A percentile compares a stretch with the other conserved stretches of the same genome.
Conservation (phyloP, 2,888 invertebrate genomes). For the Nephrocerus scutellatus region DNA sequence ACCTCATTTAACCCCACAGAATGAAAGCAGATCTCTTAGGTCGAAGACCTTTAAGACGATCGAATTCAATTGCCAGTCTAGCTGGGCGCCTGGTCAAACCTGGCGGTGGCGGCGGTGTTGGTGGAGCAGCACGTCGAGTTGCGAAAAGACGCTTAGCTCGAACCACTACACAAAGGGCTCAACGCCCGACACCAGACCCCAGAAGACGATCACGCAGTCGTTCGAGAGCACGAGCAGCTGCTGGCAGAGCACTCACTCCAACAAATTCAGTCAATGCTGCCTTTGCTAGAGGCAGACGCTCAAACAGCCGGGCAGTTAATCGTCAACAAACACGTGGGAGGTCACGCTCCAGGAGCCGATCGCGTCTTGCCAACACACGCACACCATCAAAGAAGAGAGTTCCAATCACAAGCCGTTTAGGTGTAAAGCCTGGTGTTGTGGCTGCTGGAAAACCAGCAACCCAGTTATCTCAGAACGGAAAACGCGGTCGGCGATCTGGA, state of each 20-base stretch:
- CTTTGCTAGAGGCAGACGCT: constrained; percentile 24
- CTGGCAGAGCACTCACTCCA: not conserved
- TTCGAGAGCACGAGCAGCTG: constrained; percentile 21
- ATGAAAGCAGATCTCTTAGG: constrained; percentile 46
- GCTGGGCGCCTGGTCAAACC: constrained; percentile 34
- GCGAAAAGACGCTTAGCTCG: constrained; percentile 29
- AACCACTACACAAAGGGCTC: constrained; percentile 12
- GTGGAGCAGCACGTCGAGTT: constrained; percentile 36
- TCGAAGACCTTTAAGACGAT: constrained; percentile 30
- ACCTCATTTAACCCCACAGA: constrained; percentile 31
- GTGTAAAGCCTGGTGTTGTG: constrained; percentile 30
- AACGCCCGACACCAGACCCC: constrained; percentile 14
- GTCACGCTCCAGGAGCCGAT: constrained; percentile 23
- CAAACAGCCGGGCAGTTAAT: constrained; percentile 10
- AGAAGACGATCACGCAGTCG: constrained; percentile 34
- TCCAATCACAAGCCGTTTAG: constrained; percentile 40
- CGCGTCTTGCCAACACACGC: constrained; percentile 11
- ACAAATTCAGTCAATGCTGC: constrained; percentile 14
- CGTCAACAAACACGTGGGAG: too few relatives aligned
- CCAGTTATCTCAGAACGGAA: constrained; percentile 13
- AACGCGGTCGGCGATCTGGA: constrained; percentile 22
- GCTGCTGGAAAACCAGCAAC: constrained; percentile 16
- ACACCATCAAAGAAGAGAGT: constrained; percentile 15
- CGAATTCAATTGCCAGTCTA: constrained; percentile 32
- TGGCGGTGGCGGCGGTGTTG: constrained; percentile 27